Evolutionary conservation across 2,113 vertebrate species (phyloP), one percentile per base, ranked within the genome.

Genomic region (Columba janthina): DNA sequence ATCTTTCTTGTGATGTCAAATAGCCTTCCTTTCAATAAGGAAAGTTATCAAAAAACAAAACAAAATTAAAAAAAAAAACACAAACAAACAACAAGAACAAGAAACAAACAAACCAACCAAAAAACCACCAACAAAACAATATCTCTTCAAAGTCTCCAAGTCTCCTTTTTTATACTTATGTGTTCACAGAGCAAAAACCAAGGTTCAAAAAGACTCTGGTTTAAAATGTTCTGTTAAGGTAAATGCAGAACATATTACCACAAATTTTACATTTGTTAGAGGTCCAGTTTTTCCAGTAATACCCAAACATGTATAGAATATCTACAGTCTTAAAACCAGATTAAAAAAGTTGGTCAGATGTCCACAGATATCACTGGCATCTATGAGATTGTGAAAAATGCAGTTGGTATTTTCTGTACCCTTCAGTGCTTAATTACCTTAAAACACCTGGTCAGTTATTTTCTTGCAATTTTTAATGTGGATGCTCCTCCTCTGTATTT

Each of bases 351-450:
- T 73, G 4, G 2, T 88, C 36, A 64, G 15, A 50, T 50, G 5
- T 66, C 16, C 20, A 48, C 25, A 76, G 31, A n/a, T 44, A 34
- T 26, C 15, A 15, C 17, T 50, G 29, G 5, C 42, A 15, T 21
- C 36, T 72, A 56, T 46, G 24, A 92, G 15, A 6, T 18, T 81
- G 11, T 62, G 38, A 74, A 84, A 87, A 78, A 77, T n/a, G 42
- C 10, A 34, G 1, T 51, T 0, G 0, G 8, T 57, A 29, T 0
- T 2, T 92, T 54, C 21, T 36, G 10, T 60, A 44, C 7, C 2
- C 70, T 76, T 82, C 25, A 36, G 9, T 48, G 17, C 7, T 8
- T 77, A 50, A 75, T 70, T 77, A 53, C 46, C 19, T 69, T 69
- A 26, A 83, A 66, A 93, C 76, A 28, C 7, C 11, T 25, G 21